Percentiles rank a stretch among this genome's conserved stretches.
Evolutionary conservation across 1,140 invertebrate genomes (phyloP).

Genomic region (Drosophila ironensis): DNA sequence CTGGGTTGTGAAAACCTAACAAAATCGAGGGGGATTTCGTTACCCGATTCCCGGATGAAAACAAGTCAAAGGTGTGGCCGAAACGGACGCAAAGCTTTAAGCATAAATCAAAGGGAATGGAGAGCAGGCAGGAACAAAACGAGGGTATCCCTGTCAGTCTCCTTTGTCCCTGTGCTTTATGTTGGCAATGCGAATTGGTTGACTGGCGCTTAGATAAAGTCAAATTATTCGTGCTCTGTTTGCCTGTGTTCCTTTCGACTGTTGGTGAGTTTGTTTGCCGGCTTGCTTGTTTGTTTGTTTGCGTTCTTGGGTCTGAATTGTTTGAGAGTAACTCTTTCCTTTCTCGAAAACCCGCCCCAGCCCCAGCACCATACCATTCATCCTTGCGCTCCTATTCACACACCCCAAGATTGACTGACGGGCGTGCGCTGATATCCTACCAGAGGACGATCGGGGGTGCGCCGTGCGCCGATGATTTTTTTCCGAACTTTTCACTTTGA

Average conservation of each 20-base stretch:
- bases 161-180: background rate
- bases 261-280: slow-evolving; percentile 10
- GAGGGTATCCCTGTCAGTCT: background rate
- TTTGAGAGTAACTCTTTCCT: slow-evolving; percentile 4
- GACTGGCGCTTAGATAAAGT: slow-evolving; percentile 64
- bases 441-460: background rate
- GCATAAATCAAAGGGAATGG: background rate
- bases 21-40: too few species aligned
- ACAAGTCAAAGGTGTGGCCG: background rate
- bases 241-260: slow-evolving; percentile 3
- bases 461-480: slow-evolving; percentile 33
- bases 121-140: too few species aligned
- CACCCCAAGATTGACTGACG: slow-evolving; percentile 44
- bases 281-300: slow-evolving; percentile 25
- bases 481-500: slow-evolving; percentile 63
- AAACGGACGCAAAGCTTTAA: background rate
- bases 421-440: slow-evolving; percentile 28
- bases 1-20: too few species aligned
- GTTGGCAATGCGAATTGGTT: slow-evolving; percentile 52
- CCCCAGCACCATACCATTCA: background rate
- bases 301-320: slow-evolving; percentile 10
- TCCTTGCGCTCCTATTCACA: background rate
- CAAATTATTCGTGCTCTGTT: slow-evolving; percentile 57
- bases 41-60: too few species aligned
- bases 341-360: background rate